phyloP scores from a whole-genome alignment of 2,113 vertebrate species.

The Xenus cinereus region DNA sequence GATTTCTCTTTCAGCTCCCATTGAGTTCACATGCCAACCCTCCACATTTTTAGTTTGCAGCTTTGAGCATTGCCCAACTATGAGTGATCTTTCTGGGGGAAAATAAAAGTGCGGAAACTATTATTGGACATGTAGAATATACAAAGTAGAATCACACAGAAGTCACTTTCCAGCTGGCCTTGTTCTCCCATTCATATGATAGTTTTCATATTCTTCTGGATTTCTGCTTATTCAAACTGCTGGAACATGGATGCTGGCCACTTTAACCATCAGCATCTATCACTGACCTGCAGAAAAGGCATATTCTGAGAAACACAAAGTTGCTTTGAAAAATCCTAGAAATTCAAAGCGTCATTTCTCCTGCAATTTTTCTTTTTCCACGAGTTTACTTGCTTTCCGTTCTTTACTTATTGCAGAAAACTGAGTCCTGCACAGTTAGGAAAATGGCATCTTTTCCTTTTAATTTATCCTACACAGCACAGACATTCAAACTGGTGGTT shows the following conservation, averaged over 20 bases:
- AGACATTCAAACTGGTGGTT: neutral
- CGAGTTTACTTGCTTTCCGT: neutral
- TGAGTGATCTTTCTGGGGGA: neutral
- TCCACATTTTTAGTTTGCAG: neutral
- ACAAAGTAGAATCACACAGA: neutral
- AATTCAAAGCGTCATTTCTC: neutral
- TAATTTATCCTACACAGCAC: neutral
- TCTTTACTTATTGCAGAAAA: neutral
- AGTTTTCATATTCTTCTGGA: conserved; percentile 6
- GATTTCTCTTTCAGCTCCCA: neutral
- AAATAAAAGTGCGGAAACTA: neutral
- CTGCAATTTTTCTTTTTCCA: neutral
- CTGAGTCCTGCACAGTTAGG: neutral
- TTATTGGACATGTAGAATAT: neutral
- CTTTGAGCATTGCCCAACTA: neutral
- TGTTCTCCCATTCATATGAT: neutral
- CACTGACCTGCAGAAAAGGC: neutral
- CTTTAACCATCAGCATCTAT: neutral
- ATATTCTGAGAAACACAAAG: neutral
- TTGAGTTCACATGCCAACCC: neutral
- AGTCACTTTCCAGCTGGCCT: conserved; percentile 18
- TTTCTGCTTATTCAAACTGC: neutral
- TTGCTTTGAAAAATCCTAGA: neutral
- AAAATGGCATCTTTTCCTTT: neutral
- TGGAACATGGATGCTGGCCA: neutral